Evolutionary conservation across 1,140 invertebrate genomes (phyloP).

Genomic region (Camponotus vicinus): DNA sequence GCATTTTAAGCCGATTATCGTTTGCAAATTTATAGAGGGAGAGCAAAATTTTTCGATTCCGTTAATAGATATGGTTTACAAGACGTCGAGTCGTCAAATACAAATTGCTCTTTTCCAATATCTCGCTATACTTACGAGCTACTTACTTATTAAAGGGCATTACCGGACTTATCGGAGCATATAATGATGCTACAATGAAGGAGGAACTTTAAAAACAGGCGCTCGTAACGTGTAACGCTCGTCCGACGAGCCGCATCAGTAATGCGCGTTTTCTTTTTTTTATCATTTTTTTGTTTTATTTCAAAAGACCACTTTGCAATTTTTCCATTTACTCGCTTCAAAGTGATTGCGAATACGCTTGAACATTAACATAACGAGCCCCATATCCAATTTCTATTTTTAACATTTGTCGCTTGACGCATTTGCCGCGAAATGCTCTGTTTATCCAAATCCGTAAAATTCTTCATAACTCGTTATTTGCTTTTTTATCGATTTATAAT

Average conservation of each 20-base stretch:
- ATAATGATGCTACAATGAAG: slow-evolving; percentile 56
- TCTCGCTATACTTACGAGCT: slow-evolving; percentile 34
- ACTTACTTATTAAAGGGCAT: slow-evolving; percentile 57
- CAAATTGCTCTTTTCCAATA: slow-evolving; percentile 49
- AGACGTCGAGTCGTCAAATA: slow-evolving; percentile 22
- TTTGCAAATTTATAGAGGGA: background rate
- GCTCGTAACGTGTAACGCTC: slow-evolving; percentile 51
- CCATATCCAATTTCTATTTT: background rate
- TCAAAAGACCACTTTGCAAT: slow-evolving; percentile 39
- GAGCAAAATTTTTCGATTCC: slow-evolving; percentile 27
- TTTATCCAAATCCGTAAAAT: background rate
- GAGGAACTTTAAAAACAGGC: slow-evolving; percentile 52
- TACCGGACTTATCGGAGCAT: slow-evolving; percentile 60
- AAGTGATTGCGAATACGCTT: slow-evolving; percentile 46
- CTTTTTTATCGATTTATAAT: slow-evolving; percentile 24
- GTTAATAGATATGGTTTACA: slow-evolving; percentile 24
- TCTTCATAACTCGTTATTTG: slow-evolving; percentile 21
- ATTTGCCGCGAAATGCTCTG: background rate
- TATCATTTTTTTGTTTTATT: background rate
- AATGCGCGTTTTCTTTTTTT: slow-evolving; percentile 30
- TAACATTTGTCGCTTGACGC: background rate
- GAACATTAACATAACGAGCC: slow-evolving; percentile 25
- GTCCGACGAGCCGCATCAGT: slow-evolving; percentile 35
- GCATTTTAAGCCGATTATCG: slow-evolving; percentile 21
- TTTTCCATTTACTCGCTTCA: slow-evolving; percentile 41